phyloP scores from a whole-genome alignment of 2,113 vertebrate species.

The Emydocephalus ijimae region DNA sequence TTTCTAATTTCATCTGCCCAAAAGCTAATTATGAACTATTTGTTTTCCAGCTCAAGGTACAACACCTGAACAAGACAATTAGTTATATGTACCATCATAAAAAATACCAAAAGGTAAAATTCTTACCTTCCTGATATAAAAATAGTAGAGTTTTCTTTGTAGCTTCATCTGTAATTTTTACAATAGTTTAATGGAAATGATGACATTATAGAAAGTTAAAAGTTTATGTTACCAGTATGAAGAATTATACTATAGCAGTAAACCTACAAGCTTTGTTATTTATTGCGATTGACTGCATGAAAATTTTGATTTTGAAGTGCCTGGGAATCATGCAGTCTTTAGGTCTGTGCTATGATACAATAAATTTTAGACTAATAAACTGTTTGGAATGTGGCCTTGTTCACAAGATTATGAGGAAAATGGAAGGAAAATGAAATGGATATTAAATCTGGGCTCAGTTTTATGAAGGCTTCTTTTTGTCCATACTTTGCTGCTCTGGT shows the following conservation, averaged over 20 bases:
- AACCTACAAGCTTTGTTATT: neutral
- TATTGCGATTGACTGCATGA: neutral
- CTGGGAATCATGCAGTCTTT: neutral
- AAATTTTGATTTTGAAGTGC: neutral
- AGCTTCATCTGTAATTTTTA: neutral
- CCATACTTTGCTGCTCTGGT: neutral
- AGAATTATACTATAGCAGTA: neutral
- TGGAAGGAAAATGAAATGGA: neutral
- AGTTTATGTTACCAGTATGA: neutral
- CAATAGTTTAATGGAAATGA: neutral
- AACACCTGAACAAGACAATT: conserved; percentile 83
- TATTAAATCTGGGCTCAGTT: neutral
- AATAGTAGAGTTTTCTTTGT: neutral
- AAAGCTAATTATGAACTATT: conserved; percentile 23
- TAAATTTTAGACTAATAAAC: neutral
- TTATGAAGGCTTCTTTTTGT: neutral
- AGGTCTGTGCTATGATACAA: neutral
- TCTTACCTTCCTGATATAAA: neutral
- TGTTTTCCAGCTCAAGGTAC: conserved; percentile 78
- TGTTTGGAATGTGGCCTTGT: neutral
- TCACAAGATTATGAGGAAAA: neutral
- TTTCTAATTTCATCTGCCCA: neutral
- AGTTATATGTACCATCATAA: conserved; percentile 84
- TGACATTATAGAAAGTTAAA: neutral
- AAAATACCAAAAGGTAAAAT: conserved; percentile 79